These are phyloP conservation scores for Hipparchia sbordonii DNA, from an alignment of 2,888 invertebrate species.

Conservation along the genomic window DNA sequence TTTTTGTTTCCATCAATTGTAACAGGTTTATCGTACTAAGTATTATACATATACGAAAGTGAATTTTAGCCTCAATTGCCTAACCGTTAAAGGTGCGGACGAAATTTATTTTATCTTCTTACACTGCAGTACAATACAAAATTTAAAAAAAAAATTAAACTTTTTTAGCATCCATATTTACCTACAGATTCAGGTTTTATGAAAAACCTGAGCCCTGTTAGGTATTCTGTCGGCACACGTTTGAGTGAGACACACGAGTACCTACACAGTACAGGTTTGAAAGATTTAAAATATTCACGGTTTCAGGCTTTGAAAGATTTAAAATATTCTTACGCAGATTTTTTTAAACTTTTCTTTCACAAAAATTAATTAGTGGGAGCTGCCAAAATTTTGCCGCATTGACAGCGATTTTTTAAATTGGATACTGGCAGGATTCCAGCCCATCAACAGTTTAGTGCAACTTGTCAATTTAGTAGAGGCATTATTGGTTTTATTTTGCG, in stretches of 20 bases:
- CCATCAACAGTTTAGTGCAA: constrained; percentile 72
- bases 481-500: constrained; percentile 20
- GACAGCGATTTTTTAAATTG: constrained; percentile 74
- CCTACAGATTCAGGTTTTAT: no score
- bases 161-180: no score
- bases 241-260: no score
- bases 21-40: not conserved
- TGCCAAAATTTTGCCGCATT: constrained; percentile 44
- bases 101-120: no score
- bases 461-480: constrained; percentile 19
- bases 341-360: constrained; percentile 25
- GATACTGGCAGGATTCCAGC: constrained; percentile 66
- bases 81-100: no score
- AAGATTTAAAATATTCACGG: not conserved
- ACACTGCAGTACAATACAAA: no score
- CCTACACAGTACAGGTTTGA: no score
- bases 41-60: no score
- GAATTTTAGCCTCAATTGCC: no score
- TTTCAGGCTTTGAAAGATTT: constrained; percentile 1
- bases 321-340: constrained; percentile 7
- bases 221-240: no score
- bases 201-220: no score
- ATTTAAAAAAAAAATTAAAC: no score
- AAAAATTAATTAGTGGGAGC: constrained; percentile 40
- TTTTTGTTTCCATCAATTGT: constrained; percentile 6